Evolutionary conservation across 2,888 invertebrate species (phyloP).

Genomic region (Galerucella nymphaeae): DNA sequence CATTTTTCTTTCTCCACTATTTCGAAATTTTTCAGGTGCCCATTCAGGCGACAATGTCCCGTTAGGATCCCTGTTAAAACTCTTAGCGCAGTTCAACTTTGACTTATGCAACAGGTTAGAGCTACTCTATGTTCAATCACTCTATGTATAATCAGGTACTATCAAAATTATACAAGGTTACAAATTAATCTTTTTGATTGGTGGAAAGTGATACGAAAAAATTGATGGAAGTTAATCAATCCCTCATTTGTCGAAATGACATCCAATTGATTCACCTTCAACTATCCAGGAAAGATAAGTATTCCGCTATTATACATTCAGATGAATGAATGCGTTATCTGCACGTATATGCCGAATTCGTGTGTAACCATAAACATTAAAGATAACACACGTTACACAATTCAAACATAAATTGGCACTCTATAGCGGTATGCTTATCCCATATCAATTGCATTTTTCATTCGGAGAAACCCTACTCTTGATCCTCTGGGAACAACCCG

Average conservation of each 20-base stretch:
- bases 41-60: too few relatives aligned
- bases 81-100: too few relatives aligned
- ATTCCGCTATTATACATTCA: conserved; percentile 5
- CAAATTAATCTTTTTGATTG: too few relatives aligned
- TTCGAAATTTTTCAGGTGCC: too few relatives aligned
- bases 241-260: neutral
- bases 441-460: conserved; percentile 31
- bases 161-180: too few relatives aligned
- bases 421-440: conserved; percentile 30
- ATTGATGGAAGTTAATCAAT: neutral
- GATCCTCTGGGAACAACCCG: conserved; percentile 21
- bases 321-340: conserved; percentile 16
- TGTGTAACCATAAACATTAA: conserved; percentile 17
- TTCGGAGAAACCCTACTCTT: conserved; percentile 22
- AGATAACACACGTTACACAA: conserved; percentile 29
- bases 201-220: too few relatives aligned
- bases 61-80: too few relatives aligned
- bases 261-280: neutral
- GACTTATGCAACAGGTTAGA: too few relatives aligned
- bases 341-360: conserved; percentile 15
- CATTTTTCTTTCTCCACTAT: too few relatives aligned
- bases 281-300: neutral
- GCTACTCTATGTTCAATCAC: too few relatives aligned
- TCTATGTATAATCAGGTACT: too few relatives aligned
- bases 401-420: conserved; percentile 32